Percentiles rank a stretch among this genome's conserved stretches.
Evolutionary conservation across 2,113 vertebrate species (phyloP).

Genomic region (Poicephalus gulielmi): DNA sequence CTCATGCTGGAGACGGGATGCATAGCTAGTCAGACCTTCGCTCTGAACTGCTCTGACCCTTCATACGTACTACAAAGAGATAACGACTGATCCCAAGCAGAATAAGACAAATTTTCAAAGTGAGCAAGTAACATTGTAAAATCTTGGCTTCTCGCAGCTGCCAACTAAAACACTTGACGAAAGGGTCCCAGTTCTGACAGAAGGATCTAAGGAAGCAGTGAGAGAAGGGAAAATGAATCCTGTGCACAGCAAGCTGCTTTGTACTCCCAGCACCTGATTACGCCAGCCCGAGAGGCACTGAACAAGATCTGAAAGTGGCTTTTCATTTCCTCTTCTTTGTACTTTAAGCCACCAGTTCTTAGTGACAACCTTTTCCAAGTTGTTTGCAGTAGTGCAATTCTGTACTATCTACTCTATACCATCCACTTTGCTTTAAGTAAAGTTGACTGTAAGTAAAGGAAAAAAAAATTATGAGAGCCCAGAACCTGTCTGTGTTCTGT

Average conservation of each 20-base stretch:
- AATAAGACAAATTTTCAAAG: background rate
- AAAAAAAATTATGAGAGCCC: background rate
- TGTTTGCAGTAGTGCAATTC: background rate
- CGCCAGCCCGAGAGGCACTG: background rate
- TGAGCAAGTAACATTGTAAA: background rate
- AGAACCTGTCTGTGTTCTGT: background rate
- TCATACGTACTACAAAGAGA: background rate
- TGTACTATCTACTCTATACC: background rate
- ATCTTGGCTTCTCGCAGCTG: background rate
- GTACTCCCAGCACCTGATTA: background rate
- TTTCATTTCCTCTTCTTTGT: conserved; percentile 1
- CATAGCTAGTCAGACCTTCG: background rate
- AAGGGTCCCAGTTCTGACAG: background rate
- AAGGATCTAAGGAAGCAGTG: background rate
- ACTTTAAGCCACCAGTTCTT: background rate
- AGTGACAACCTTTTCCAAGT: background rate
- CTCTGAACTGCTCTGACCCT: background rate
- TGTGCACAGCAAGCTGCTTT: background rate
- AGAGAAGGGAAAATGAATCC: background rate
- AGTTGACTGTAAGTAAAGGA: background rate
- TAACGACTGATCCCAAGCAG: background rate
- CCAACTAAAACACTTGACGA: background rate
- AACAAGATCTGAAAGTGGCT: background rate
- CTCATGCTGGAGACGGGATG: background rate
- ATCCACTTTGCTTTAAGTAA: background rate